Conservation (phyloP, 2,113 vertebrate species). For the Micronycteris hirsuta region DNA sequence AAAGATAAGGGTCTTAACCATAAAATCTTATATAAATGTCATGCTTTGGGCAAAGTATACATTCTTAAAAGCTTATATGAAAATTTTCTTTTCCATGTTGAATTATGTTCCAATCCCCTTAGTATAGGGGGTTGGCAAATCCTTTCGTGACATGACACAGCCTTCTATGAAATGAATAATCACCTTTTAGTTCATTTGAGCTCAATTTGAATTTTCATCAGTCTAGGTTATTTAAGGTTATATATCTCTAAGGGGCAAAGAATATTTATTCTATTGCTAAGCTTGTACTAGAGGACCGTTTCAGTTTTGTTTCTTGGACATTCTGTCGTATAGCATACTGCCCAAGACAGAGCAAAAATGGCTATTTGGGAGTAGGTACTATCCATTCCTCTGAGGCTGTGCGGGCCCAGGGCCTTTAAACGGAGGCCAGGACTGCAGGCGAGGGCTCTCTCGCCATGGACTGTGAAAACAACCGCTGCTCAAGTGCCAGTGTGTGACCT, state of each 20-base stretch:
- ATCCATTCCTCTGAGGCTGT: background rate
- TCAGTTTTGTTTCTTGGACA: background rate
- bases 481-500: background rate
- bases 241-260: background rate
- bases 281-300: background rate
- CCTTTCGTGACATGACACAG: background rate
- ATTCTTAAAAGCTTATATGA: background rate
- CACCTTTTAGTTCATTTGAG: conserved; percentile 3
- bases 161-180: conserved; percentile 12
- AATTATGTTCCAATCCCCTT: background rate
- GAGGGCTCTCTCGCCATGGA: background rate
- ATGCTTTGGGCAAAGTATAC: background rate
- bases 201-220: conserved; percentile 42
- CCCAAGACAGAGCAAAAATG: background rate
- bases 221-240: background rate
- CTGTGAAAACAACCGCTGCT: background rate
- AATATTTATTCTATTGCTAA: background rate
- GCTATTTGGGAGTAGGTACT: background rate
- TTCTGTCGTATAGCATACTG: background rate
- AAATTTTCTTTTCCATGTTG: conserved; percentile 6
- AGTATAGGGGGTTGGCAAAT: background rate
- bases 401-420: background rate
- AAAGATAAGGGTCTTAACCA: background rate
- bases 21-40: background rate
- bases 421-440: background rate